Evolutionary conservation across 2,113 vertebrate genomes (phyloP).

Genomic region (Microtus montanus): DNA sequence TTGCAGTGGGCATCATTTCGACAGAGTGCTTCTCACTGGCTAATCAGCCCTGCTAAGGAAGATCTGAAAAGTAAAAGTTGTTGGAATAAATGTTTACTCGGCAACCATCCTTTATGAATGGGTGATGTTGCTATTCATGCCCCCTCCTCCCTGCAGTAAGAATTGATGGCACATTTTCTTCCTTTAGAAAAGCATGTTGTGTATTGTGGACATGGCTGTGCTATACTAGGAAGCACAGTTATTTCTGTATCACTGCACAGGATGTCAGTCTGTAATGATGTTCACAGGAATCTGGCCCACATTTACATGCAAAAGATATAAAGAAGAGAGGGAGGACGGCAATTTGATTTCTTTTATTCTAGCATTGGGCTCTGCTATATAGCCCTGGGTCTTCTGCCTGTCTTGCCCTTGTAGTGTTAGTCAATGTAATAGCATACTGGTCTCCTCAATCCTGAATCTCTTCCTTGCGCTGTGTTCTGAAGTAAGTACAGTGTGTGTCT

Average conservation of each 20-base stretch:
- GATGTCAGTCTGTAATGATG: background rate
- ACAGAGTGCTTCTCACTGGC: background rate
- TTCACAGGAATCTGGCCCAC: background rate
- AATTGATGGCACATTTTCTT: constrained; percentile 32
- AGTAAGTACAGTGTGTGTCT: background rate
- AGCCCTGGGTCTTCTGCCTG: background rate
- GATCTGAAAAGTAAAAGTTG: constrained; percentile 47
- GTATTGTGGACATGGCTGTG: constrained; percentile 3
- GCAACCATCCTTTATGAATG: constrained; percentile 14
- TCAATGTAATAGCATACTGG: background rate
- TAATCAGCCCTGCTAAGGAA: constrained; percentile 19
- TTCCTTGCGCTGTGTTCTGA: background rate
- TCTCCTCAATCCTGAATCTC: background rate
- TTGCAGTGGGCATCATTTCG: constrained; percentile 34
- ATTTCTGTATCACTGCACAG: constrained; percentile 39
- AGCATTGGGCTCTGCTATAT: background rate
- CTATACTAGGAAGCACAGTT: background rate
- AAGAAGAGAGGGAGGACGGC: background rate
- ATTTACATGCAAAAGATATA: background rate
- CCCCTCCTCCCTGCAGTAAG: constrained; percentile 17
- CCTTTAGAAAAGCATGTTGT: constrained; percentile 28
- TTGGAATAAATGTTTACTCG: constrained; percentile 60
- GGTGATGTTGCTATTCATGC: background rate
- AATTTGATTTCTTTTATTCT: background rate
- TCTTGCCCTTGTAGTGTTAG: background rate